Base-by-base conservation (phyloP, 2,888 invertebrate genomes). In the Sphaeridia pumilis region DNA sequence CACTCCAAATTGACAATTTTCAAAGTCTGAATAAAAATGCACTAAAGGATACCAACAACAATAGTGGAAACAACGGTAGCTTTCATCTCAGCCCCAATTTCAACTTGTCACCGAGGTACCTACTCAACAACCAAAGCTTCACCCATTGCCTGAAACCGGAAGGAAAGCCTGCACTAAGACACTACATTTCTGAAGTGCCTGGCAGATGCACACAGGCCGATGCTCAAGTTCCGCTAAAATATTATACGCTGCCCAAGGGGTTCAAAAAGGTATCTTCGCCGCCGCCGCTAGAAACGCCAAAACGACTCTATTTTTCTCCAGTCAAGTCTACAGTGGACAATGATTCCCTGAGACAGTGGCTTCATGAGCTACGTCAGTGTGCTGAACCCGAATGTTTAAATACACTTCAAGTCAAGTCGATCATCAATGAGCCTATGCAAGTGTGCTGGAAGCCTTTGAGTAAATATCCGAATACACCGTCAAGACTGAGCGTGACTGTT, bases 381-480 rank as follows among this genome's bases (percentile, higher is more conserved):
- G 83, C 82, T 49, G 90, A 92, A 64, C 81, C 83, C 49, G 94
- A 94, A 71, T 90, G 90, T 65, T 83, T 85, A 78, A 86, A 83
- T 36, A 87, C 89, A 1, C 75, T 94, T 12, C 93, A 94, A 70
- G 87, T 87, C 67, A 94, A 94, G 69, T 83, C 84, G 0, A 74
- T 90, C n/a, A 82, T 83, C 74, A 35, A 68, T 68, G 41, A 70
- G 72, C 57, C 72, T 27, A 42, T 7, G 52, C 38, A 7, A 3
- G 2, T 47, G 20, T 2, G 22, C 43, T 24, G 34, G 26, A 5
- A 26, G 14, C 20, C 35, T 34, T 22, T 17, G 38, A 22, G 14
- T 21, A 36, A 17, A 27, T 25, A 10, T 42, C 51, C 35, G 1
- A 28, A n/a, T 45, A 46, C 47, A 5, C 25, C 52, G 20, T 47